phyloP scores from a whole-genome alignment of 2,797 vertebrate genomes.

The Hoplostethus mediterraneus region DNA sequence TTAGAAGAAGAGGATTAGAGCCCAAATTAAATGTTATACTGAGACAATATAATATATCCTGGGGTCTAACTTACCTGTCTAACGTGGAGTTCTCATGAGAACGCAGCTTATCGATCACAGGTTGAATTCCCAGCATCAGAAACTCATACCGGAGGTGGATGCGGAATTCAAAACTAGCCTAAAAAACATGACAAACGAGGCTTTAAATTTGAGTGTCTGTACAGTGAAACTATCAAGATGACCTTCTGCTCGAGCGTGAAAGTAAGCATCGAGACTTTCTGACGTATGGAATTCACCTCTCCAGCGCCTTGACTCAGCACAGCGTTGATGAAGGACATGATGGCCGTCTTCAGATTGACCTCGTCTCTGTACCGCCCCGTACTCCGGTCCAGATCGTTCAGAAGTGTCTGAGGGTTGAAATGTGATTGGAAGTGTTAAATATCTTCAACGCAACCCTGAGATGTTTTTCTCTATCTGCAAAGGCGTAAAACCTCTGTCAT shows the following conservation, averaged over 20 bases:
- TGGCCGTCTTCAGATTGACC: conserved; percentile 98
- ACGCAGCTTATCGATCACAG: conserved; percentile 96
- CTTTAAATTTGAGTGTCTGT: conserved; percentile 13
- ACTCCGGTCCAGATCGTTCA: conserved; percentile 97
- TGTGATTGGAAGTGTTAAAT: conserved; percentile 33
- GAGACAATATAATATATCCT: not conserved
- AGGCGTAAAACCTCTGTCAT: conserved; percentile 5
- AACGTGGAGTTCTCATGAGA: conserved; percentile 97
- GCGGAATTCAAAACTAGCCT: conserved; percentile 98
- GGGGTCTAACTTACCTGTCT: conserved; percentile 88
- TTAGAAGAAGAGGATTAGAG: conserved; percentile 14
- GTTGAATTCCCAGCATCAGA: conserved; percentile 98
- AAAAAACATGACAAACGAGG: conserved; percentile 3
- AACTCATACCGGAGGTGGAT: conserved; percentile 98
- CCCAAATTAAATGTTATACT: too few species aligned
- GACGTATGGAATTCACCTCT: conserved; percentile 86
- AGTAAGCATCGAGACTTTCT: conserved; percentile 1
- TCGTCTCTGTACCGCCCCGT: conserved; percentile 97
- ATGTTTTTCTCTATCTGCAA: not conserved
- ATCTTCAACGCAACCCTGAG: conserved; percentile 7
- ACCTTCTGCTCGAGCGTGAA: not conserved
- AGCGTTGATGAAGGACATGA: conserved; percentile 99
- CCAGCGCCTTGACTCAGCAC: conserved; percentile 97
- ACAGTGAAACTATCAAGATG: not conserved
- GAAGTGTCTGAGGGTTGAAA: conserved; percentile 87